Percentiles rank a stretch among this genome's conserved stretches.
Conservation (phyloP, 2,888 invertebrate genomes). For the Drosophila quinaria region DNA sequence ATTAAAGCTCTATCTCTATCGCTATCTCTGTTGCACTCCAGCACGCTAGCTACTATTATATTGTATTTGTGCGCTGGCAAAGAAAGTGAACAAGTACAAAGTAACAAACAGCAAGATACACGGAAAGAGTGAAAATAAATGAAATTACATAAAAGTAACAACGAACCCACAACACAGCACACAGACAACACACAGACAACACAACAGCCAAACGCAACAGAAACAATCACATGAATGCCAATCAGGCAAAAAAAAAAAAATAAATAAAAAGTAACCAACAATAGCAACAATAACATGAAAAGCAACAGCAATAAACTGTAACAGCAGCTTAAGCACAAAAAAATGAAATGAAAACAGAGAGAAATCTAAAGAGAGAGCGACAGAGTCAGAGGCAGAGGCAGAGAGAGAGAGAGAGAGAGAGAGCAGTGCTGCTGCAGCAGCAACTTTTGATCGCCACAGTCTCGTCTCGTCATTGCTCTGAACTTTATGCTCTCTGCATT, state of each 20-base stretch:
- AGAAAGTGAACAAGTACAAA: conserved; percentile 70
- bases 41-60: background rate
- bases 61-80: conserved; percentile 42
- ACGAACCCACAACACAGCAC: conserved; percentile 67
- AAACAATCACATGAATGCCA: conserved; percentile 70
- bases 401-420: conserved; percentile 25
- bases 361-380: conserved; percentile 2
- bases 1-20: conserved; percentile 18
- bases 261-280: conserved; percentile 20
- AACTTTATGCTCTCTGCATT: conserved; percentile 41
- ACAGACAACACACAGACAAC: conserved; percentile 1
- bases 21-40: conserved; percentile 1
- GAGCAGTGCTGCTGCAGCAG: background rate
- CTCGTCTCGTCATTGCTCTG: conserved; percentile 34
- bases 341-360: conserved; percentile 36
- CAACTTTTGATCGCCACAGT: conserved; percentile 48
- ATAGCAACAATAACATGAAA: conserved; percentile 21
- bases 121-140: conserved; percentile 68
- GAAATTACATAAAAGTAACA: conserved; percentile 83
- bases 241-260: conserved; percentile 44
- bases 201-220: conserved; percentile 11
- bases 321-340: conserved; percentile 48
- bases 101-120: conserved; percentile 22
- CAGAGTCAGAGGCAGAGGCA: conserved; percentile 18
- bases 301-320: conserved; percentile 33